Evolutionary conservation across 2,888 invertebrate species (phyloP), one percentile per base, ranked within the genome.

Genomic region (Cataglyphis livida): DNA sequence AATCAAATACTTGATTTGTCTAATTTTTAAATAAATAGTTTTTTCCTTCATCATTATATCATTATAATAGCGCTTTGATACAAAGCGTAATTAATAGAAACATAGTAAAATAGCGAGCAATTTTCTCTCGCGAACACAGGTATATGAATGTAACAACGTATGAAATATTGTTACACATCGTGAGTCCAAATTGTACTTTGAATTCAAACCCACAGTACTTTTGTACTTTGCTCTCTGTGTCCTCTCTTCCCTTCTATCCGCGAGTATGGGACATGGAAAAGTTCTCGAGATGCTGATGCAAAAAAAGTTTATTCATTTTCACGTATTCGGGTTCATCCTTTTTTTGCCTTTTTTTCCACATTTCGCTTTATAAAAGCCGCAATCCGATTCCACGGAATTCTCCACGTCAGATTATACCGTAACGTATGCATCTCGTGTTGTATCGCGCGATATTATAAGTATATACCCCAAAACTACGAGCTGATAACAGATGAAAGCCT

Each of bases 221-320:
- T 41, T 44, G 41, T 44, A 41, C 64, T 54, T 57, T 21, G 21
- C 35, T 61, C 18, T 32, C 41, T 25, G 15, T 41, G 18, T 59
- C 59, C 44, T 41, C 35, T 68, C 41, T 18, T 70, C 1, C 78
- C 44, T 59, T 28, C 25, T 70, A 57, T 78, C 57, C 68, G 32
- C 21, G 51, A 28, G 35, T 66, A 66, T 6, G 32, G 32, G 32
- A 35, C 32, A 6, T 21, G 44, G 57, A 15, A 32, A 59, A 78
- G 76, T 70, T 68, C 41, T 54, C 18, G 32, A 41, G 28, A 3
- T 15, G 21, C 54, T 18, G 78, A 35, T 32, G 15, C 35, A 79
- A 78, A 78, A 78, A 78, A 78, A 79, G 71, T 79, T 71, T 59
- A 79, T 79, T 44, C 78, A 79, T 79, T 70, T 59, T 71, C 68